These are phyloP conservation scores for Anseranas semipalmata DNA, from an alignment of 2,113 vertebrate genomes.

Conservation along the genomic window DNA sequence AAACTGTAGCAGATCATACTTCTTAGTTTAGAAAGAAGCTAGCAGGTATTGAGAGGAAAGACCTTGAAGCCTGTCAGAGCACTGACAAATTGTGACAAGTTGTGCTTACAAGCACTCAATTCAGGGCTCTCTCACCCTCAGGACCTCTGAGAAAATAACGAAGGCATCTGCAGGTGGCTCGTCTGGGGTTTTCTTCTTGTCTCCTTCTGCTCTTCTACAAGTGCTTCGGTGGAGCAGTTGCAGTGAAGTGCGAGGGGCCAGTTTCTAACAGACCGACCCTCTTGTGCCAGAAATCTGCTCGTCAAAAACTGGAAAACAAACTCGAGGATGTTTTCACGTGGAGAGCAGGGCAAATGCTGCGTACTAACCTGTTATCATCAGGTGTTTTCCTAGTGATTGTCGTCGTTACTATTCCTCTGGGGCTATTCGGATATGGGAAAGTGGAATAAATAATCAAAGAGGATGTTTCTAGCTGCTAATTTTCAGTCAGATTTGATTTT, in stretches of 20 bases:
- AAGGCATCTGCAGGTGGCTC: not conserved
- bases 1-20: not conserved
- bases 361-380: conserved; percentile 6
- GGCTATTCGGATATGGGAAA: conserved; percentile 45
- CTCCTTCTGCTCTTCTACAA: not conserved
- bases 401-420: conserved; percentile 24
- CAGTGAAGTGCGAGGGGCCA: not conserved
- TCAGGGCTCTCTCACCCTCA: not conserved
- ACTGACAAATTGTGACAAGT: not conserved
- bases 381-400: conserved; percentile 51
- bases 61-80: not conserved
- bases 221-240: not conserved
- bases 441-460: conserved; percentile 59
- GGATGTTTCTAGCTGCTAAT: conserved; percentile 67
- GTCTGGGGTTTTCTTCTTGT: not conserved
- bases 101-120: not conserved
- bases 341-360: not conserved
- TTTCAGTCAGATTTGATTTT: conserved; percentile 56
- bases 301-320: not conserved
- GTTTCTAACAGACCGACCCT: not conserved
- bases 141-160: not conserved
- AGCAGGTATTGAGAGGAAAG: not conserved
- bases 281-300: not conserved
- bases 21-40: conserved; percentile 22
- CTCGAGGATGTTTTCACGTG: not conserved